phyloP scores from a whole-genome alignment of 2,888 invertebrate genomes.

The Protophormia terraenovae region DNA sequence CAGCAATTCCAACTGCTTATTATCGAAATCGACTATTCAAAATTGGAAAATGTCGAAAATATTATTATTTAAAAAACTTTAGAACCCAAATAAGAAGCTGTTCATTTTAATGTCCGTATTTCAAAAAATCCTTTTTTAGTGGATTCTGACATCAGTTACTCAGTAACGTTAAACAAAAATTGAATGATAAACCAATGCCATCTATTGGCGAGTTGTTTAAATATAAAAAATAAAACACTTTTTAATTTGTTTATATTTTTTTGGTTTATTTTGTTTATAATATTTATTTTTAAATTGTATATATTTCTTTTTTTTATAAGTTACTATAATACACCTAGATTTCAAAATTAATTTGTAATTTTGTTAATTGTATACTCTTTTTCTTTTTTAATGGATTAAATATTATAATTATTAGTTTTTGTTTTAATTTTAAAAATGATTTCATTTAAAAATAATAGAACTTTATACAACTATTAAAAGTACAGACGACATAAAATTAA shows the following conservation, averaged over 20 bases:
- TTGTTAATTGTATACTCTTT: constrained; percentile 44
- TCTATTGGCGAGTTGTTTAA: too few species aligned
- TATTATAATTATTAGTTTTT: constrained; percentile 10
- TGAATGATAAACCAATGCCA: too few species aligned
- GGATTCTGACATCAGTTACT: too few species aligned
- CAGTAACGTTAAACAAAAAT: too few species aligned
- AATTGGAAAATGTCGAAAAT: too few species aligned
- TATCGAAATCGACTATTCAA: too few species aligned
- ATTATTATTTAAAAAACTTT: too few species aligned
- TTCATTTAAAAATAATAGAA: constrained; percentile 44
- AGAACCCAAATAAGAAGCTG: too few species aligned
- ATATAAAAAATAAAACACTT: constrained; percentile 8
- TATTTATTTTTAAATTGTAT: constrained; percentile 6
- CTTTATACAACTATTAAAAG: constrained; percentile 40
- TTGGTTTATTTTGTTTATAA: constrained; percentile 53
- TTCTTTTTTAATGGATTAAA: constrained; percentile 27
- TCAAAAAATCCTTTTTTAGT: too few species aligned
- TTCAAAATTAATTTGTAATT: constrained; percentile 49
- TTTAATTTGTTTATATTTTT: constrained; percentile 5
- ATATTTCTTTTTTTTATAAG: constrained; percentile 44
- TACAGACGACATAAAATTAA: constrained; percentile 6
- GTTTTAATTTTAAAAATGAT: constrained; percentile 14
- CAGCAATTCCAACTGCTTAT: too few species aligned
- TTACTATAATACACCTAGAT: constrained; percentile 63
- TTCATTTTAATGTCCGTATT: too few species aligned